These are phyloP conservation scores for Tortricodes alternella DNA, from an alignment of 2,888 invertebrate genomes.

Conservation along the genomic window DNA sequence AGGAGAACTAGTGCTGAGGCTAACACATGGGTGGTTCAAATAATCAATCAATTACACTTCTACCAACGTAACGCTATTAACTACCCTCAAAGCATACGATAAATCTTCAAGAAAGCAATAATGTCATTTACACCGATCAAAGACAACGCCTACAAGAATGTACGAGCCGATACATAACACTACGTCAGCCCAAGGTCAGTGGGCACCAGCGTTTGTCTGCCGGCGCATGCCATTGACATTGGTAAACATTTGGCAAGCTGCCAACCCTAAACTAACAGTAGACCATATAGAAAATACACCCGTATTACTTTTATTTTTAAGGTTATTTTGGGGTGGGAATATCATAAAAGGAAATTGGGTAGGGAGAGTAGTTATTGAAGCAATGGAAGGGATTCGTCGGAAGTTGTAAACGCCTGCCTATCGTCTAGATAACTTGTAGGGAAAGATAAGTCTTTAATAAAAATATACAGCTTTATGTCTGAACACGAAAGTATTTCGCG, in stretches of 20 bases:
- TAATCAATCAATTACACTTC: neutral
- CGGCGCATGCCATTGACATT: conserved; percentile 70
- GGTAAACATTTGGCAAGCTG: conserved; percentile 55
- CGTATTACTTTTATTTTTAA: conserved; percentile 7
- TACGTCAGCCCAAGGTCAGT: conserved; percentile 17
- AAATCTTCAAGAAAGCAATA: conserved; percentile 16
- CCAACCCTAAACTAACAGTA: conserved; percentile 37
- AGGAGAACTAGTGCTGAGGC: too few relatives aligned
- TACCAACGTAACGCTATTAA: neutral
- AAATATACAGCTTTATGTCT: conserved; percentile 16
- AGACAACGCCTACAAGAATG: conserved; percentile 12
- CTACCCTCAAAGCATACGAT: conserved; percentile 10
- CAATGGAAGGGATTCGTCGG: conserved; percentile 6
- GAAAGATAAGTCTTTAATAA: conserved; percentile 13
- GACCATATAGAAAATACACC: conserved; percentile 42
- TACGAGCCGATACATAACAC: conserved; percentile 4
- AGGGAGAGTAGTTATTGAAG: neutral
- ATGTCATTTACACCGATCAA: conserved; percentile 28
- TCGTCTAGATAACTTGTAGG: conserved; percentile 7
- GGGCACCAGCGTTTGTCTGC: conserved; percentile 45
- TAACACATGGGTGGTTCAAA: too few relatives aligned
- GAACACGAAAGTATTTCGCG: neutral
- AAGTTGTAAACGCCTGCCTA: conserved; percentile 7
- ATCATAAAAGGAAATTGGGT: conserved; percentile 1
- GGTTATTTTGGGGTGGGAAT: neutral